Evolutionary conservation across 2,113 vertebrate genomes (phyloP), one percentile per base, ranked within the genome.

Genomic region (Fulmarus glacialis): DNA sequence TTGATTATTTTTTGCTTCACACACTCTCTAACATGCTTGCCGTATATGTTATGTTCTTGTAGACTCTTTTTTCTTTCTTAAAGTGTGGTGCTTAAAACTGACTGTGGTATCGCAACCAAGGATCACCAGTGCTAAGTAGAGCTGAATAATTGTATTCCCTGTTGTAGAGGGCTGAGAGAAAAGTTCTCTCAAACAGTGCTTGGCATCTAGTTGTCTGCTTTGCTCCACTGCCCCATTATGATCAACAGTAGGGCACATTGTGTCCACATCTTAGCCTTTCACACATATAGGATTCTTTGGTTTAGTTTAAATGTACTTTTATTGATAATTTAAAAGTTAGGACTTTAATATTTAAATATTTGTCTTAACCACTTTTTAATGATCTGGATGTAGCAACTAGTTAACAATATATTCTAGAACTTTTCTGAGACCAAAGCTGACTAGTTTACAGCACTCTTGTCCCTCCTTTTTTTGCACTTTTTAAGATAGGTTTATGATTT

Each of bases 101-200:
- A 38, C n/a, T 75, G n/a, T 63, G 18, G 23, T 52, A 52, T 27
- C 4, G 2, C 47, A 80, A 82, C 32, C 29, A 67, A 68, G 52
- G 60, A 59, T 89, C 38, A 68, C 32, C 48, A 93, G 34, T 68
- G 74, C 47, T 87, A 95, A 94, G 52, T 40, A 80, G 82, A 90
- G 85, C 72, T 90, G 92, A 94, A 79, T 85, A 95, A 94, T 79
- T 85, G 19, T 71, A 63, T 85, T 92, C 52, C n/a, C 47, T 71
- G 7, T 63, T 67, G 52, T 15, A 74, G 38, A 87, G 11, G 7
- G 5, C 20, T 79, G n/a, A 93, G 32, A 82, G 55, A 67, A 93
- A 71, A 70, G 56, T 74, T 81, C 67, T 73, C 34, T 91, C 42
- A 66, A 80, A 53, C 19, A 42, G 60, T 26, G 19, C 29, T 75